Percentiles rank a stretch among this genome's conserved stretches.
These are phyloP conservation scores for Climacteris rufus DNA, from an alignment of 2,113 vertebrate species.

Conservation along the genomic window DNA sequence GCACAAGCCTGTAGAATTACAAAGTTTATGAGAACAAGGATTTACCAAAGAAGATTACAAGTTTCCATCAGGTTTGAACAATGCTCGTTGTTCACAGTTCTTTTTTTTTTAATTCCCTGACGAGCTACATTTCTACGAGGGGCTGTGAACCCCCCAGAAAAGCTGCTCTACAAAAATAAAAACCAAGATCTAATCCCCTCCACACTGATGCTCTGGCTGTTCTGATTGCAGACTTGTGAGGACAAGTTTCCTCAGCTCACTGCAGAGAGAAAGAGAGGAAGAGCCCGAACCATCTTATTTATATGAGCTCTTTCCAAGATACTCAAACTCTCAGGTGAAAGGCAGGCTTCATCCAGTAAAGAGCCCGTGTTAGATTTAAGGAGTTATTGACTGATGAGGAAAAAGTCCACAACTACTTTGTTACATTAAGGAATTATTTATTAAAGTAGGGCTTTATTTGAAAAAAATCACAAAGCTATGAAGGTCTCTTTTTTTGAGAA, in stretches of 20 bases:
- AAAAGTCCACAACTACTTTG: background rate
- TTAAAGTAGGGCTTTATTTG: background rate
- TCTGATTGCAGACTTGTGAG: background rate
- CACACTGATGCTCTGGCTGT: background rate
- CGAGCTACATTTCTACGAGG: background rate
- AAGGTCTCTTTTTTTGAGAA: background rate
- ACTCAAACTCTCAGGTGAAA: background rate
- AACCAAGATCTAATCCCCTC: background rate
- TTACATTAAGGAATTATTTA: background rate
- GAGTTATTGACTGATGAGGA: background rate
- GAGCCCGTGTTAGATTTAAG: background rate
- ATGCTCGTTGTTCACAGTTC: background rate
- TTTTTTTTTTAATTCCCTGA: slow-evolving; percentile 9
- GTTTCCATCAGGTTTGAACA: slow-evolving; percentile 12
- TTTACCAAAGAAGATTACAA: slow-evolving; percentile 62
- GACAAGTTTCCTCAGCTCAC: background rate
- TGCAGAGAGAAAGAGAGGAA: background rate
- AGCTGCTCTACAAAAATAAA: background rate
- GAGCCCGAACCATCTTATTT: background rate
- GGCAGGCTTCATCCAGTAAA: background rate
- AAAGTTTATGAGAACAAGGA: background rate
- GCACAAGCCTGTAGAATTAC: background rate
- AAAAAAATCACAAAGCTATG: background rate
- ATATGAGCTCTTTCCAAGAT: background rate
- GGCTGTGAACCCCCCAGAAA: background rate